phyloP scores from a whole-genome alignment of 2,888 invertebrate species.

The Oeneis ivallda region DNA sequence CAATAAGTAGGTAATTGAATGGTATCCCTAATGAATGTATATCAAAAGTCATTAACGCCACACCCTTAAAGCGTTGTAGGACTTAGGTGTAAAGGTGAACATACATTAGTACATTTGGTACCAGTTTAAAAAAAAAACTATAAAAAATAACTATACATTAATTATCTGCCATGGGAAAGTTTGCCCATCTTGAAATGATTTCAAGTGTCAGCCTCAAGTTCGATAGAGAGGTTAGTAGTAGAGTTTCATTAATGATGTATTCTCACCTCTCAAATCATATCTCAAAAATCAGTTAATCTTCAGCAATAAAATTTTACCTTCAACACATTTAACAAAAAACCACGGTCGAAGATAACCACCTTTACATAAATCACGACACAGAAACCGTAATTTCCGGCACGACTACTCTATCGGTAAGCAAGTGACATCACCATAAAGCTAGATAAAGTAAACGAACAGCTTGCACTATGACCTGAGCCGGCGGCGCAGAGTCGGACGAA shows the following conservation, averaged over 20 bases:
- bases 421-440: conserved; percentile 26
- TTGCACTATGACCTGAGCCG: conserved; percentile 21
- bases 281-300: not conserved
- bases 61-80: not conserved
- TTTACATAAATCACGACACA: conserved; percentile 12
- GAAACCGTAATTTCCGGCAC: conserved; percentile 17
- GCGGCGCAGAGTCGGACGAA: conserved; percentile 11
- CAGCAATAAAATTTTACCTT: not conserved
- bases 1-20: too few relatives aligned
- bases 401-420: conserved; percentile 16
- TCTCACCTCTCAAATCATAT: too few relatives aligned
- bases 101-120: too few relatives aligned
- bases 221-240: not conserved
- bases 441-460: conserved; percentile 24
- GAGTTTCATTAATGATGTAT: not conserved
- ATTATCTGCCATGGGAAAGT: too few relatives aligned
- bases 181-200: not conserved
- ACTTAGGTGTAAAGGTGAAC: too few relatives aligned
- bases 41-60: not conserved
- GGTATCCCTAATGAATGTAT: too few relatives aligned
- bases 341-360: not conserved
- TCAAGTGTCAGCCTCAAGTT: not conserved
- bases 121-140: too few relatives aligned
- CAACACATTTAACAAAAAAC: not conserved
- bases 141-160: too few relatives aligned